These are phyloP conservation scores for Eupithecia vulgata DNA, from an alignment of 2,888 invertebrate genomes.

Conservation along the genomic window DNA sequence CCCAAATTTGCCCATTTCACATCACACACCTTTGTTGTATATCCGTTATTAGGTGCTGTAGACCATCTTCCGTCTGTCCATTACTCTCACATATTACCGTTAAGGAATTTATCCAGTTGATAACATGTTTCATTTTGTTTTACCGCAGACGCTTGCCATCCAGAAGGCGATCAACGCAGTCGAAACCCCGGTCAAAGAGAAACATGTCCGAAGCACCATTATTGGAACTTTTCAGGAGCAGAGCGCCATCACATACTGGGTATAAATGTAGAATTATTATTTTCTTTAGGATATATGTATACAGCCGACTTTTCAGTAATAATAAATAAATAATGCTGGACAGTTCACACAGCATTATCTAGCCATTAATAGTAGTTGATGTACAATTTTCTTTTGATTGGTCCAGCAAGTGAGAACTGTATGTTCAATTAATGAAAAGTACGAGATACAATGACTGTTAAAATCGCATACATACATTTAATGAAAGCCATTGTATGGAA, in stretches of 20 bases:
- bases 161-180: conserved; percentile 96
- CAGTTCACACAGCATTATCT: too few relatives aligned
- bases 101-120: background rate
- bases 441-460: background rate
- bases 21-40: too few relatives aligned
- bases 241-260: conserved; percentile 97
- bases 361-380: too few relatives aligned
- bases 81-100: too few relatives aligned
- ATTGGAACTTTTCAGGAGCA: conserved; percentile 97
- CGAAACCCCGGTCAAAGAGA: conserved; percentile 98
- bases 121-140: background rate
- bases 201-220: conserved; percentile 98
- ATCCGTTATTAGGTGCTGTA: too few relatives aligned
- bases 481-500: background rate
- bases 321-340: too few relatives aligned
- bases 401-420: background rate
- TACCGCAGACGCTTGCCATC: conserved; percentile 90
- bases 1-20: too few relatives aligned
- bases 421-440: background rate
- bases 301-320: background rate
- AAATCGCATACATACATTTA: background rate
- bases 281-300: background rate
- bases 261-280: conserved; percentile 43
- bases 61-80: too few relatives aligned
- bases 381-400: background rate